Evolutionary conservation across 1,140 invertebrate genomes (phyloP).

Genomic region (Drosophila azteca): DNA sequence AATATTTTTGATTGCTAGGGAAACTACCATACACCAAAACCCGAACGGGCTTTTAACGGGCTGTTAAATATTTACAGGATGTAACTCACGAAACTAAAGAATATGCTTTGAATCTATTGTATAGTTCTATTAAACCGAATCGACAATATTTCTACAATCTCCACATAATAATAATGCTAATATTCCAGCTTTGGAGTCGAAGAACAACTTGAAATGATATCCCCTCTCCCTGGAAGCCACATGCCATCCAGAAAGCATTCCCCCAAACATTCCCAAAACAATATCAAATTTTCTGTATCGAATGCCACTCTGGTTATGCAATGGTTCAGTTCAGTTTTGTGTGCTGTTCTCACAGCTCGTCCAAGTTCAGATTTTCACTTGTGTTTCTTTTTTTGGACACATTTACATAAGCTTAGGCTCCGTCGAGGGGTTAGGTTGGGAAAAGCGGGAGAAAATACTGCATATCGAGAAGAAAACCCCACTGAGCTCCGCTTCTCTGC

Average conservation of each 20-base stretch:
- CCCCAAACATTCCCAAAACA: slow-evolving; percentile 16
- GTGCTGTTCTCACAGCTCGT: slow-evolving; percentile 63
- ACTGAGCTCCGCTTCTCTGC: not conserved
- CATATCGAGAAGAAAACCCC: not conserved
- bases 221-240: slow-evolving; percentile 24
- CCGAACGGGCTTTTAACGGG: too few species aligned
- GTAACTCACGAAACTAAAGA: too few species aligned
- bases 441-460: slow-evolving; percentile 14
- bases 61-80: too few species aligned
- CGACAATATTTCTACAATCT: slow-evolving; percentile 6
- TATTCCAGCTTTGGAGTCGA: slow-evolving; percentile 10
- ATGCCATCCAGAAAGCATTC: slow-evolving; percentile 40
- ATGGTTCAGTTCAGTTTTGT: slow-evolving; percentile 60
- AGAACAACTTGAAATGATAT: slow-evolving; percentile 22
- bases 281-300: slow-evolving; percentile 49
- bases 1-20: too few species aligned
- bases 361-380: slow-evolving; percentile 35
- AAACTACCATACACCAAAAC: too few species aligned
- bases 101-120: too few species aligned
- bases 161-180: slow-evolving; percentile 21
- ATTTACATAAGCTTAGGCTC: slow-evolving; percentile 73
- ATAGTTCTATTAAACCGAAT: too few species aligned
- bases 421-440: slow-evolving; percentile 4
- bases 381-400: slow-evolving; percentile 17
- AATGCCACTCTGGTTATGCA: slow-evolving; percentile 54